Evolutionary conservation across 2,797 vertebrate genomes (phyloP).

Genomic region (Strix occidentalis): DNA sequence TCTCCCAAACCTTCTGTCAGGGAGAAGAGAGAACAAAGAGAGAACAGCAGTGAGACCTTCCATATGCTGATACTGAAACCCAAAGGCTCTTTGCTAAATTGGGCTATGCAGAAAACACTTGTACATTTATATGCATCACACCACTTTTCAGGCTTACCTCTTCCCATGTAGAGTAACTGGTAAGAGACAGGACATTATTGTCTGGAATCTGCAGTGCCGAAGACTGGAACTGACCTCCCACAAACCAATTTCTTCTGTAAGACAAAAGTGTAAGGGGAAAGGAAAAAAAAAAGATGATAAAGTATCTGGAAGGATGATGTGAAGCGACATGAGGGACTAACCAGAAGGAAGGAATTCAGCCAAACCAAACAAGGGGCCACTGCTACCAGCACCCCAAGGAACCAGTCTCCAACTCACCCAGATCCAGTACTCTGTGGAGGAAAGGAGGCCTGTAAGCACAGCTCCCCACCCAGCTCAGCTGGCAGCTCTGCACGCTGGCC

Average conservation of each 20-base stretch:
- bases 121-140: background rate
- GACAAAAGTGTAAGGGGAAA: background rate
- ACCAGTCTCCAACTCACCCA: conserved; percentile 13
- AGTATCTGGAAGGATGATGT: background rate
- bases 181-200: background rate
- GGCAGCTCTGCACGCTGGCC: background rate
- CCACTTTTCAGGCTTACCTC: background rate
- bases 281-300: background rate
- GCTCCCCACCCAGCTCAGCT: background rate
- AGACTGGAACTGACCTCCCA: conserved; percentile 1
- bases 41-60: background rate
- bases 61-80: background rate
- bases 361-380: background rate
- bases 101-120: background rate
- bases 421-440: background rate
- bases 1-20: background rate
- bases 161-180: background rate
- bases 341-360: background rate
- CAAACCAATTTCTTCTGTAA: background rate
- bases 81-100: background rate
- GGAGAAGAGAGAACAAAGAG: background rate
- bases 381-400: background rate
- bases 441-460: background rate
- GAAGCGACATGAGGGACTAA: background rate
- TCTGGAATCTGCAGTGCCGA: background rate